Percentiles rank a stretch among this genome's conserved stretches.
Evolutionary conservation across 2,888 invertebrate genomes (phyloP).

Genomic region (Pristionchus fissidentatus): DNA sequence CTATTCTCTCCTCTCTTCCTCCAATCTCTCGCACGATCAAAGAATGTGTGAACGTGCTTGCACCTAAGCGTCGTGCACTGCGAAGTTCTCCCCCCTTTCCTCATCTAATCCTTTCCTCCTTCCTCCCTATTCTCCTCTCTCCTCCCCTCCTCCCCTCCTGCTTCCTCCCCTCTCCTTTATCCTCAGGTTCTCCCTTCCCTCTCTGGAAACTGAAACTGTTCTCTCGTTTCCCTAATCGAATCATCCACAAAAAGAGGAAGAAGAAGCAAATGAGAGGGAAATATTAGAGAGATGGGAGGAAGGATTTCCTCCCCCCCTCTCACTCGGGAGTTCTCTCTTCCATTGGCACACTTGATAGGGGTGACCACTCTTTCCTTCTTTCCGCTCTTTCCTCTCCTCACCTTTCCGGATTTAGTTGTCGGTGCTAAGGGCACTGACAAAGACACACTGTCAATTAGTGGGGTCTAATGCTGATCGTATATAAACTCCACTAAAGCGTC

Average conservation of each 20-base stretch:
- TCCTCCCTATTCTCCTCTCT: neutral
- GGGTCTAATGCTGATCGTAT: too few relatives aligned
- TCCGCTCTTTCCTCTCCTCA: too few relatives aligned
- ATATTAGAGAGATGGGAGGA: neutral
- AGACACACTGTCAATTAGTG: too few relatives aligned
- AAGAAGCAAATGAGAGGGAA: neutral
- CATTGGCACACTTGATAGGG: too few relatives aligned
- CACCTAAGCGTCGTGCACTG: neutral
- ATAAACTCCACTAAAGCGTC: too few relatives aligned
- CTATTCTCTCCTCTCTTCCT: neutral
- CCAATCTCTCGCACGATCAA: neutral
- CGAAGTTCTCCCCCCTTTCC: neutral
- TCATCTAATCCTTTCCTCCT: neutral
- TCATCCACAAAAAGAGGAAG: slow-evolving; percentile 23
- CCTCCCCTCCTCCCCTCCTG: neutral
- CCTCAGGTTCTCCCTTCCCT: slow-evolving; percentile 1
- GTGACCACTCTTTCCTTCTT: too few relatives aligned
- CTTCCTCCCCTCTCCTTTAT: neutral
- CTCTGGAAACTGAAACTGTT: neutral
- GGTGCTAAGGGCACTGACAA: too few relatives aligned
- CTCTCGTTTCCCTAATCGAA: slow-evolving; percentile 28
- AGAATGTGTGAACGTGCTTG: slow-evolving; percentile 45
- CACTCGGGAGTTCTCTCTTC: too few relatives aligned
- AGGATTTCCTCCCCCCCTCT: too few relatives aligned
- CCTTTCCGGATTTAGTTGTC: too few relatives aligned